Evolutionary conservation across 1,140 invertebrate species (phyloP).

Genomic region (Druon quercuslanigerum): DNA sequence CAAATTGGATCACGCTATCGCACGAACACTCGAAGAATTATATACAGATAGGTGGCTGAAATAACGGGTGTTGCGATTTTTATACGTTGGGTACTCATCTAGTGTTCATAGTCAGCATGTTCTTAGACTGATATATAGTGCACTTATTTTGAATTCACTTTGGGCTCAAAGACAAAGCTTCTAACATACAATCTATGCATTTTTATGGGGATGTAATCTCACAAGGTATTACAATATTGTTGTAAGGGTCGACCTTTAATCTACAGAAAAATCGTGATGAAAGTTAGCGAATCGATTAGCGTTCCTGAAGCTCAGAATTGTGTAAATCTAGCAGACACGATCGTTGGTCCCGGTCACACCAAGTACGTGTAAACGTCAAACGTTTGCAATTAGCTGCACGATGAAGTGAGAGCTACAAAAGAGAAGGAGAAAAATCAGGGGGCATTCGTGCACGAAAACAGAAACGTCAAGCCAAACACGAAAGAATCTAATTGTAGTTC

Average conservation of each 20-base stretch:
- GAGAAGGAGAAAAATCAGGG: conserved; percentile 47
- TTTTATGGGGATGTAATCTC: too few relatives aligned
- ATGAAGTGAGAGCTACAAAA: conserved; percentile 45
- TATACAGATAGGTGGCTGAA: conserved; percentile 48
- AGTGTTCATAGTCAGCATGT: too few relatives aligned
- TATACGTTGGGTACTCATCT: background rate
- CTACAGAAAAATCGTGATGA: background rate
- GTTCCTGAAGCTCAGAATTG: conserved; percentile 4
- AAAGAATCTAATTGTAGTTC: conserved; percentile 59
- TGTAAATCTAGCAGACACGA: conserved; percentile 33
- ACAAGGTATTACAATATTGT: too few relatives aligned
- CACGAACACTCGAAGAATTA: conserved; percentile 54
- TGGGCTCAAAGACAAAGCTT: too few relatives aligned
- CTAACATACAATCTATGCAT: too few relatives aligned
- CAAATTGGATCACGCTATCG: conserved; percentile 73
- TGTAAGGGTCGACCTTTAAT: background rate
- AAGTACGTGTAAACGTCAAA: conserved; percentile 62
- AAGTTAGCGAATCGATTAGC: conserved; percentile 15
- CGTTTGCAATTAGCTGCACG: conserved; percentile 61
- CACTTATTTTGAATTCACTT: too few relatives aligned
- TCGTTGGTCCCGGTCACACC: conserved; percentile 37
- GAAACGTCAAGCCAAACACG: conserved; percentile 46
- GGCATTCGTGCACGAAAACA: conserved; percentile 57
- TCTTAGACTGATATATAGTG: too few relatives aligned
- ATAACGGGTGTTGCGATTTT: conserved; percentile 50